Conservation (phyloP, 2,888 invertebrate genomes). For the Omphaloscelis lunosa region DNA sequence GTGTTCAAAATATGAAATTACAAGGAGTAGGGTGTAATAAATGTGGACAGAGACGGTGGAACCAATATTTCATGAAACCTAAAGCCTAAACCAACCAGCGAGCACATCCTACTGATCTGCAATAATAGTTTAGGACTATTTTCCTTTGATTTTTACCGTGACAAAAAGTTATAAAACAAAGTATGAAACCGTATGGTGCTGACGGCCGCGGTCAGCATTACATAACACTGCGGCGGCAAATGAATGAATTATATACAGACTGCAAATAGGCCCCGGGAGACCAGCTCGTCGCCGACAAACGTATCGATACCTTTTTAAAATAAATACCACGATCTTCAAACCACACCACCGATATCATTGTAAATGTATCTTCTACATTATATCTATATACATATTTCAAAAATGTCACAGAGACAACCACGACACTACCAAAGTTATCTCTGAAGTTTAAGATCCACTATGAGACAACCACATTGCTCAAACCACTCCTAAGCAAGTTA, state of each 20-base stretch:
- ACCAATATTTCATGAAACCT: not conserved
- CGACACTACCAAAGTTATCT: conserved; percentile 34
- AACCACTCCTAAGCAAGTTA: conserved; percentile 29
- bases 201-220: conserved; percentile 64
- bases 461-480: conserved; percentile 30
- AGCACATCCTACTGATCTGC: not conserved
- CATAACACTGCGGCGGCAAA: conserved; percentile 80
- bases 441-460: conserved; percentile 34
- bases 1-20: not conserved
- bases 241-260: conserved; percentile 66
- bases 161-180: conserved; percentile 22
- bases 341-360: conserved; percentile 13
- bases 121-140: not conserved
- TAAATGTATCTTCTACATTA: not conserved
- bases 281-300: not conserved
- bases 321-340: conserved; percentile 12
- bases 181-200: conserved; percentile 28
- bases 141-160: not conserved
- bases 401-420: conserved; percentile 7
- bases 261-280: conserved; percentile 34
- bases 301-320: conserved; percentile 30
- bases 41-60: not conserved
- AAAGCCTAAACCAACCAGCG: not conserved
- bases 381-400: not conserved
- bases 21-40: not conserved